Evolutionary conservation across 2,888 invertebrate species (phyloP).

Genomic region (Drosophila infuscata): DNA sequence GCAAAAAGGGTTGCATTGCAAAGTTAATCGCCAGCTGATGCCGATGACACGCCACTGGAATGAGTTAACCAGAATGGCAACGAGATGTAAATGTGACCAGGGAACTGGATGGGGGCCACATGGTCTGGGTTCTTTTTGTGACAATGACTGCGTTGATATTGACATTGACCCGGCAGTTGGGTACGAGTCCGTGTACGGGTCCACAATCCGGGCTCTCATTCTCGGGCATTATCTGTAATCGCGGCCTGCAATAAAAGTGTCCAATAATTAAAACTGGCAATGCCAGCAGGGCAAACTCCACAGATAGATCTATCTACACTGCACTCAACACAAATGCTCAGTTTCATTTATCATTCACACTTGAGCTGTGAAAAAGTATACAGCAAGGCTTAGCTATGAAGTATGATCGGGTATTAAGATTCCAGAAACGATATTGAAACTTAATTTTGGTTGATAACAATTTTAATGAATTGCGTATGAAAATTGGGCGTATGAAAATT

Average conservation of each 20-base stretch:
- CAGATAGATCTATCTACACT: slow-evolving; percentile 15
- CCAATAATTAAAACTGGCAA: slow-evolving; percentile 76
- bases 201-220: not conserved
- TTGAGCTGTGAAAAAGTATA: not conserved
- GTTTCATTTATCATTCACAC: slow-evolving; percentile 35
- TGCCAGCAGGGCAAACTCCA: slow-evolving; percentile 15
- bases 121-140: slow-evolving; percentile 16
- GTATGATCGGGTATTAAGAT: not conserved
- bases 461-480: too few relatives aligned
- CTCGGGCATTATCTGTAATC: slow-evolving; percentile 62
- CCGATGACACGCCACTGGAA: slow-evolving; percentile 54
- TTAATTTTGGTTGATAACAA: not conserved
- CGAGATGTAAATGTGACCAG: not conserved
- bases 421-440: not conserved
- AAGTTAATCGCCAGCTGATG: slow-evolving; percentile 81
- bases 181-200: not conserved
- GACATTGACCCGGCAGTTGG: slow-evolving; percentile 39
- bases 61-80: slow-evolving; percentile 18
- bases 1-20: slow-evolving; percentile 69
- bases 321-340: not conserved
- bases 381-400: not conserved
- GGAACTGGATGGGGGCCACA: too few relatives aligned
- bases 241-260: slow-evolving; percentile 73
- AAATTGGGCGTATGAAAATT: too few relatives aligned
- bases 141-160: slow-evolving; percentile 65